Percentiles rank a stretch among this genome's conserved stretches.
Evolutionary conservation across 2,888 invertebrate genomes (phyloP).

Genomic region (Ramazzottius varieornatus): DNA sequence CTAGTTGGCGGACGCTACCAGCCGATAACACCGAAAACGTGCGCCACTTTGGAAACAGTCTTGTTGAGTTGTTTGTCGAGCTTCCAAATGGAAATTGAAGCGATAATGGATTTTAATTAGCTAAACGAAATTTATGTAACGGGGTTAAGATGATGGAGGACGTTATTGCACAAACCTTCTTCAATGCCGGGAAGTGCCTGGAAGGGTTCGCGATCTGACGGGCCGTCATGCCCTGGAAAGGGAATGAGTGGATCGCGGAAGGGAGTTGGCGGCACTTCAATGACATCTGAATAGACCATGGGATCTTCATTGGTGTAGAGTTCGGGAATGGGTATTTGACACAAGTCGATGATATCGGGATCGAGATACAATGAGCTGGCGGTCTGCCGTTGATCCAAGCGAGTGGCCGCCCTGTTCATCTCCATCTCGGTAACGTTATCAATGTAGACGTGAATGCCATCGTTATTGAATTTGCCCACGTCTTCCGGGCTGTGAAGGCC

Average conservation of each 20-base stretch:
- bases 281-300: neutral
- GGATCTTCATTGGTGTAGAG: neutral
- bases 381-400: neutral
- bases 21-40: too few species aligned
- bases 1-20: too few species aligned
- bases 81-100: too few species aligned
- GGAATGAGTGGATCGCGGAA: neutral
- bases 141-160: too few species aligned
- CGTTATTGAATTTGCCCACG: neutral
- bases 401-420: neutral
- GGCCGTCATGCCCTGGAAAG: too few species aligned
- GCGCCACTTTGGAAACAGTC: too few species aligned
- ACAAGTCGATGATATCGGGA: neutral
- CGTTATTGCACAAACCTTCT: too few species aligned
- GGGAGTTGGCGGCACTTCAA: constrained; percentile 1
- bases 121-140: too few species aligned
- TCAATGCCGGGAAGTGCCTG: too few species aligned
- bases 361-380: neutral
- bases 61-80: too few species aligned
- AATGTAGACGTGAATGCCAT: neutral
- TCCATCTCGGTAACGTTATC: neutral
- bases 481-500: neutral
- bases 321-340: neutral
- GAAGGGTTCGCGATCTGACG: too few species aligned
- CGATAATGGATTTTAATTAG: too few species aligned